Evolutionary conservation across 2,113 vertebrate genomes (phyloP), one percentile per base, ranked within the genome.

Genomic region (Amia ocellicauda): DNA sequence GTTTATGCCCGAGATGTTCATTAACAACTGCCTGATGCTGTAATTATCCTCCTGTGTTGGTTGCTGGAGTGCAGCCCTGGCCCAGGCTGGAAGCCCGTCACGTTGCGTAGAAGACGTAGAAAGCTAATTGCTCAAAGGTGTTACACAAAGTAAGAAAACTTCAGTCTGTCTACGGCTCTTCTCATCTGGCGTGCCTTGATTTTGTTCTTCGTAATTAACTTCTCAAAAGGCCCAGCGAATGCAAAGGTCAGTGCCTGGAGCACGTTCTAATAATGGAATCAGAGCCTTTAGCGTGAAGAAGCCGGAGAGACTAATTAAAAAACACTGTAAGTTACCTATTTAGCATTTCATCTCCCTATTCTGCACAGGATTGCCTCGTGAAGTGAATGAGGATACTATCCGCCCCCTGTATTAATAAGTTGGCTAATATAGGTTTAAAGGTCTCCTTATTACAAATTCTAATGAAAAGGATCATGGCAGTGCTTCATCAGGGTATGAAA

Each of bases 361-460:
- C 45, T 47, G 5, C n/a, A 17, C 16, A 3, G 45, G n/a, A 16
- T 47, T 17, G n/a, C n/a, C 13, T 47, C 7, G 16, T n/a, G 14
- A 17, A 47, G 11, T 47, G 31, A 47, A n/a, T n/a, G n/a, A 47
- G n/a, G 45, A 47, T n/a, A 47, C n/a, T n/a, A 47, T 47, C 45
- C n/a, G 16, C 2, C 10, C 16, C 45, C n/a, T 47, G 31, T 11
- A 47, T 47, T 47, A 47, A 47, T 47, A 47, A 47, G 13, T 47
- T 47, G n/a, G n/a, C 4, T 36, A 36, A 47, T 13, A 47, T 17
- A 47, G n/a, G 45, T n/a, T 47, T 7, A 47, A 47, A 47, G 45
- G 45, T 47, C 45, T 42, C 8, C 40, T 19, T 16, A 47, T 47
- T 47, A 47, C 5, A 47, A 47, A 47, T 47, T 47, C 14, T 20